These are phyloP conservation scores for Pristionchus exspectatus DNA, from an alignment of 2,888 invertebrate species.

Conservation along the genomic window DNA sequence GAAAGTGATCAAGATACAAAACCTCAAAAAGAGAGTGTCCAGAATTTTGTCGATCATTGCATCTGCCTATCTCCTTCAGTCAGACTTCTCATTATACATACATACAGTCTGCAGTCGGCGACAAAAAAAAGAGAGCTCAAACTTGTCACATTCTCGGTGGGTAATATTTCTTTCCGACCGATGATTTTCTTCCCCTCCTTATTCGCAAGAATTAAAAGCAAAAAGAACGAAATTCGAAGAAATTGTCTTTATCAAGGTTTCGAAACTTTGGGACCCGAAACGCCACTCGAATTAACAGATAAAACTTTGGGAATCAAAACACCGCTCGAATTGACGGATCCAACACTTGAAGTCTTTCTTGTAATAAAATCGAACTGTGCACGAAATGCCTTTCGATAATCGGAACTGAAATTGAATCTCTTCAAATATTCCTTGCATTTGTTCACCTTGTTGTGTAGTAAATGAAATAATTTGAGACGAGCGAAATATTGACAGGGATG, in stretches of 20 bases:
- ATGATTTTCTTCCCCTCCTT: no score
- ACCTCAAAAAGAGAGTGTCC: no score
- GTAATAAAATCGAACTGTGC: background rate
- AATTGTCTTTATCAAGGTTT: background rate
- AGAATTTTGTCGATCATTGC: no score
- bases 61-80: no score
- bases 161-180: no score
- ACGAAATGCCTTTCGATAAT: background rate
- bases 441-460: background rate
- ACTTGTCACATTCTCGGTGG: no score
- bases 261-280: background rate
- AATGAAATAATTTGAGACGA: background rate
- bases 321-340: background rate
- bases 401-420: background rate
- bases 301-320: background rate
- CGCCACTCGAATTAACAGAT: background rate
- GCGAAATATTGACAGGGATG: background rate
- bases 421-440: background rate
- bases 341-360: background rate
- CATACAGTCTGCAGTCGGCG: no score
- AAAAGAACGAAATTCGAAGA: background rate
- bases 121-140: no score
- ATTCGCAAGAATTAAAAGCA: no score
- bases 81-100: no score
- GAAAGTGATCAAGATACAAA: no score